phyloP scores from a whole-genome alignment of 2,113 vertebrate genomes.

The Turnix velox region DNA sequence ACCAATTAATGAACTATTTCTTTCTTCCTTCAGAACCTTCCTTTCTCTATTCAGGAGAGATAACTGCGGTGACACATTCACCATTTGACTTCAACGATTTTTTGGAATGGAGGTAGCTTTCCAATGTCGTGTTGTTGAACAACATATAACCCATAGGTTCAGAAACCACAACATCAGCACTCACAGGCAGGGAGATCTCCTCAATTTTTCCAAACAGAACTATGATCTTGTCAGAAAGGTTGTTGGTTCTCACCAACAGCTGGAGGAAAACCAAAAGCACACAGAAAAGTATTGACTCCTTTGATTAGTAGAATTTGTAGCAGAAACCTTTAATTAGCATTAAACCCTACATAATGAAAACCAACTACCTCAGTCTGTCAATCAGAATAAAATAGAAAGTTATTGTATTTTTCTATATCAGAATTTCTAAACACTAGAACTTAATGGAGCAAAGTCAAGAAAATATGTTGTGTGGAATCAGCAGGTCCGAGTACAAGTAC shows the following conservation, averaged over 20 bases:
- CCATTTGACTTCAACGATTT: conserved; percentile 80
- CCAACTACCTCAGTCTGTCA: not conserved
- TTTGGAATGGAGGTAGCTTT: conserved; percentile 78
- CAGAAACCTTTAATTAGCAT: not conserved
- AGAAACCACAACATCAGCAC: conserved; percentile 78
- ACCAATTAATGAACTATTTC: not conserved
- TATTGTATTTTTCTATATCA: not conserved
- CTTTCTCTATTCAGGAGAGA: not conserved
- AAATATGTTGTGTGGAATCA: not conserved
- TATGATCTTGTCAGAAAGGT: conserved; percentile 73
- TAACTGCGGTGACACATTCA: conserved; percentile 20
- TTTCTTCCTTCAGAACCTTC: not conserved
- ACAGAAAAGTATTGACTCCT: not conserved
- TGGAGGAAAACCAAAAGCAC: conserved; percentile 26
- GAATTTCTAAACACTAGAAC: not conserved
- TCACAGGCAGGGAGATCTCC: conserved; percentile 73
- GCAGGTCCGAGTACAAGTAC: not conserved
- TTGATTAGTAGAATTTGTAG: not conserved
- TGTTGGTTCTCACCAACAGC: conserved; percentile 77
- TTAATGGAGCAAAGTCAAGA: not conserved
- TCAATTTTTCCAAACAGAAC: conserved; percentile 76
- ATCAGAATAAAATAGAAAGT: not conserved
- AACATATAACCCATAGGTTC: conserved; percentile 83
- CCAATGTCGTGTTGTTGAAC: conserved; percentile 76
- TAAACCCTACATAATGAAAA: not conserved